A percentile compares a stretch with the other conserved stretches of the same genome.
These are phyloP conservation scores for Leistus spinibarbis DNA, from an alignment of 2,888 invertebrate species.

Conservation along the genomic window DNA sequence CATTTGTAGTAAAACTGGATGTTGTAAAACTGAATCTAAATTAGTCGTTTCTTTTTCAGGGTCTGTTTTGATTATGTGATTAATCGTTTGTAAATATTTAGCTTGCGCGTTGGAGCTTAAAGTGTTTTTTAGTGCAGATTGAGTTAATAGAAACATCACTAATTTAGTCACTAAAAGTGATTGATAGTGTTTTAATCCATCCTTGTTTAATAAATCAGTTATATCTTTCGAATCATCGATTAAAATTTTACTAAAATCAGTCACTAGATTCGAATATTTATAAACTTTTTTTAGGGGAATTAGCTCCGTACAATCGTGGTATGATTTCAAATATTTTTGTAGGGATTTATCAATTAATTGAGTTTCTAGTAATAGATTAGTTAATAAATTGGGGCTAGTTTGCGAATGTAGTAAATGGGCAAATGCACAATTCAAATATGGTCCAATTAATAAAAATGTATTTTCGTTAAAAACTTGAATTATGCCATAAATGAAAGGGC, in stretches of 20 bases:
- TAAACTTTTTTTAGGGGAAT: slow-evolving; percentile 53
- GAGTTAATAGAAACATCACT: slow-evolving; percentile 51
- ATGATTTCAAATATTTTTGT: slow-evolving; percentile 60
- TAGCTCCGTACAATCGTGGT: slow-evolving; percentile 56
- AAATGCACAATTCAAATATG: slow-evolving; percentile 58
- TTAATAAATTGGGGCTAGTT: slow-evolving; percentile 61
- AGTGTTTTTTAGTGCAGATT: slow-evolving; percentile 44
- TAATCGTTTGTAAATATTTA: slow-evolving; percentile 46
- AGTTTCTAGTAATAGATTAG: slow-evolving; percentile 55
- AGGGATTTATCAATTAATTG: slow-evolving; percentile 56
- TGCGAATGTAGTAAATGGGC: slow-evolving; percentile 67
- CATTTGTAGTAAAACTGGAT: slow-evolving; percentile 54
- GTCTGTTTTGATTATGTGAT: slow-evolving; percentile 46
- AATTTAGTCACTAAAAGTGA: slow-evolving; percentile 44
- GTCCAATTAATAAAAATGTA: slow-evolving; percentile 43
- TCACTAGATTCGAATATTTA: slow-evolving; percentile 53
- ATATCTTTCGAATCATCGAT: slow-evolving; percentile 49
- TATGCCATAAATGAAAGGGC: slow-evolving; percentile 55
- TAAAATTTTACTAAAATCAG: slow-evolving; percentile 57
- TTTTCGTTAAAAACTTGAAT: slow-evolving; percentile 50
- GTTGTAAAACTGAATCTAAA: slow-evolving; percentile 53
- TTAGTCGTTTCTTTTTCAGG: slow-evolving; percentile 45
- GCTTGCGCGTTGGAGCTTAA: slow-evolving; percentile 44
- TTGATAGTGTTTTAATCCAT: slow-evolving; percentile 1
- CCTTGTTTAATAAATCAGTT: slow-evolving; percentile 18